Evolutionary conservation across 2,888 invertebrate genomes (phyloP), one percentile per base, ranked within the genome.

Genomic region (Azorinus chamasolen): DNA sequence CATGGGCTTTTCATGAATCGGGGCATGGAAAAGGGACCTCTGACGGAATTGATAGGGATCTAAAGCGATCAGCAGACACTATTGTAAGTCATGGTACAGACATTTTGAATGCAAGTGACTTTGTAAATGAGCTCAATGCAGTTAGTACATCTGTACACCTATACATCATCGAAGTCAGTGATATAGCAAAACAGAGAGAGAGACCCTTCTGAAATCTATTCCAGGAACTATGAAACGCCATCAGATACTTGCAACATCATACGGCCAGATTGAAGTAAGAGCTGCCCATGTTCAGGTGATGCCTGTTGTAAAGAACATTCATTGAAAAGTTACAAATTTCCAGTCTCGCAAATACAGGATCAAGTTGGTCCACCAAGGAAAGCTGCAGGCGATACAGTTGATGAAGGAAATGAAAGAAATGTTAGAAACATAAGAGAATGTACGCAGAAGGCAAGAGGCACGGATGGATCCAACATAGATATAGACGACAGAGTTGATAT

Each of bases 11-110:
- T n/a, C n/a, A n/a, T n/a, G n/a, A n/a, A n/a, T n/a, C n/a, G 16
- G 89, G 90, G 4, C 91, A 91, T 78, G 90, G 91, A 5, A 93
- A 92, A 69, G 91, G 90, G 16, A 85, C 88, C 18, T 85, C 90
- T 24, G 91, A 89, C 87, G 91, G 89, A 20, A 78, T 92, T 41
- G 91, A 89, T 63, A 91, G 83, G 5, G 72, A 78, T 27, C 55
- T 87, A 18, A 91, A 90, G 70, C 71, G 90, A 84, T 83, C 87
- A 59, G 87, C 84, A 39, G 80, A 83, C 58, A 37, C 27, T 84
- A n/a, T n/a, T n/a, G n/a, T n/a, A 3, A 63, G 32, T 61, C 59
- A 75, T 69, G 86, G 83, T 4, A 4, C 18, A 14, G 58, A 70
- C 25, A 71, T 72, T 14, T 66, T 51, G 20, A 53, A 46, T 37